phyloP scores from a whole-genome alignment of 2,113 vertebrate genomes.

The Girardinichthys multiradiatus region DNA sequence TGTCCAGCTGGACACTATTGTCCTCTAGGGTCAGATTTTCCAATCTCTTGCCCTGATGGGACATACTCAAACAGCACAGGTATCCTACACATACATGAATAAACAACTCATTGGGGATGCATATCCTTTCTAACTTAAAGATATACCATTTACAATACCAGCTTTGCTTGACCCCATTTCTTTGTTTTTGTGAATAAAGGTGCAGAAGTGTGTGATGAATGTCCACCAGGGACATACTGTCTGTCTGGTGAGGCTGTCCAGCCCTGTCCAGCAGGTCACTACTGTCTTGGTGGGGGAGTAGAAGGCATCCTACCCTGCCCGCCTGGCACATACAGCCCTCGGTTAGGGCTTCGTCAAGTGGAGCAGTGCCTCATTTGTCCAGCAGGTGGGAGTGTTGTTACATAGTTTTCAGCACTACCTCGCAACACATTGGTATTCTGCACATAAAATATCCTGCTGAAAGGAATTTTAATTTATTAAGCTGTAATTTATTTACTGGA shows the following conservation, averaged over 20 bases:
- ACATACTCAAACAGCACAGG: conserved; percentile 83
- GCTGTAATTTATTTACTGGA: not conserved
- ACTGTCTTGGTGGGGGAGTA: conserved; percentile 80
- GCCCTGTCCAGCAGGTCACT: conserved; percentile 82
- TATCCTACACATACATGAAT: conserved; percentile 35
- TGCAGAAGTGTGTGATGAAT: conserved; percentile 79
- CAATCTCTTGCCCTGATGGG: conserved; percentile 78
- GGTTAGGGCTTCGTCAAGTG: conserved; percentile 75
- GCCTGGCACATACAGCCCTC: conserved; percentile 82
- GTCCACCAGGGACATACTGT: conserved; percentile 85
- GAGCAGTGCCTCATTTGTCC: conserved; percentile 85
- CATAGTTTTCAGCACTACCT: conserved; percentile 13
- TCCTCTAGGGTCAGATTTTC: conserved; percentile 79
- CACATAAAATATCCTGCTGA: not conserved
- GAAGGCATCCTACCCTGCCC: conserved; percentile 80
- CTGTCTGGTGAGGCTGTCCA: conserved; percentile 73
- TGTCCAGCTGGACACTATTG: conserved; percentile 84
- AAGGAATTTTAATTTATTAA: not conserved
- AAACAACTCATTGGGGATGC: not conserved
- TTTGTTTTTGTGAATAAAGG: conserved; percentile 63
- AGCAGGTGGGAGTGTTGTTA: conserved; percentile 81
- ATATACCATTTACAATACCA: not conserved
- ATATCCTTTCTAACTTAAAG: not conserved
- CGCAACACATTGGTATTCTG: not conserved
- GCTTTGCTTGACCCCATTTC: not conserved